Percentiles rank a stretch among this genome's conserved stretches.
Evolutionary conservation across 2,888 invertebrate genomes (phyloP).

Genomic region (Acronicta aceris): DNA sequence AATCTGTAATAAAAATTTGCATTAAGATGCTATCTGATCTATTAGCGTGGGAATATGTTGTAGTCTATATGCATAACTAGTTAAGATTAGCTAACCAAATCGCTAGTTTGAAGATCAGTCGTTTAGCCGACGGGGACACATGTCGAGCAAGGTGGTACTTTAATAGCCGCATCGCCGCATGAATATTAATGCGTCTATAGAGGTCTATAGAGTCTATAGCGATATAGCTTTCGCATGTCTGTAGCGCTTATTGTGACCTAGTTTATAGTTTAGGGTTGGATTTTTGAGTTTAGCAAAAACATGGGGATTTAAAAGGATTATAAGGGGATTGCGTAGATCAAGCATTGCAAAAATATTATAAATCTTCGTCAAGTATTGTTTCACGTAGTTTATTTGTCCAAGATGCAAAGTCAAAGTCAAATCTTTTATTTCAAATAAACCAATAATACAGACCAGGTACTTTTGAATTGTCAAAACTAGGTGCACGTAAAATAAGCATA

Average conservation of each 20-base stretch:
- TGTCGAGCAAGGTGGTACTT: constrained; percentile 64
- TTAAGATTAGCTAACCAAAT: constrained; percentile 53
- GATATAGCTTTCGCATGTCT: constrained; percentile 54
- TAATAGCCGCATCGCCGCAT: constrained; percentile 70
- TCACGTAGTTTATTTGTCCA: too few species aligned
- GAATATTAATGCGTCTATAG: constrained; percentile 72
- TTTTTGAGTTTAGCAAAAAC: too few species aligned
- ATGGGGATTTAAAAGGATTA: too few species aligned
- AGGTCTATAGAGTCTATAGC: too few species aligned
- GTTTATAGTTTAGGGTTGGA: background rate
- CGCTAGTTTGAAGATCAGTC: constrained; percentile 48
- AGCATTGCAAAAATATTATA: too few species aligned
- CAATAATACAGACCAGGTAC: too few species aligned
- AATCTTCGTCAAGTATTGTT: too few species aligned
- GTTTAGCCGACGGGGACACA: constrained; percentile 42
- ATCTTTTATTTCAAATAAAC: too few species aligned
- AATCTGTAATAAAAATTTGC: background rate
- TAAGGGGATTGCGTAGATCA: too few species aligned
- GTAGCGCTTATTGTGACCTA: constrained; percentile 44
- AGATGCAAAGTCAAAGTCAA: too few species aligned
- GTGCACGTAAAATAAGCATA: too few species aligned
- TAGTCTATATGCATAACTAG: constrained; percentile 38
- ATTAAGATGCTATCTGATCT: constrained; percentile 9
- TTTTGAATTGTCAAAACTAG: too few species aligned
- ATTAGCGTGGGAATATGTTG: constrained; percentile 39